Base-by-base conservation (phyloP, 2,113 vertebrate species). In the Hirundichthys speculiger region DNA sequence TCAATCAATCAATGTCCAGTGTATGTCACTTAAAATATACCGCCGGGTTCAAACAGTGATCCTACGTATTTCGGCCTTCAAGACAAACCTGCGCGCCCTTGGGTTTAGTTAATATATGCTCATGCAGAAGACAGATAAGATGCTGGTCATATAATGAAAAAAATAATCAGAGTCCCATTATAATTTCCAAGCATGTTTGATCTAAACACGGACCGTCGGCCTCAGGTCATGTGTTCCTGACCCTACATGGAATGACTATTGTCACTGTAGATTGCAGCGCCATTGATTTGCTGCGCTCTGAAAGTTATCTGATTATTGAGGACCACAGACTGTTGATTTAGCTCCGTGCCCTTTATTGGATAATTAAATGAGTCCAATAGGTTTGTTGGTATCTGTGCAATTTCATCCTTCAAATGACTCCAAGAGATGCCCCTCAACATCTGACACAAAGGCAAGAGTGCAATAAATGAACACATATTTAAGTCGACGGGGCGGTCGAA, bases 261-360 rank as follows among this genome's bases (percentile, higher is more conserved):
- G 89, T 87, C 70, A 78, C 80, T 79, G 81, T 73, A 80, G 82
- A 87, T 78, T 75, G 77, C 57, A 62, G 61, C 52, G 2, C 45
- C 83, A 91, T 91, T 86, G 89, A 93, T 91, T 90, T 83, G 70
- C 66, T 64, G 68, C 22, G 69, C 79, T 80, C 60, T 80, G 76
- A 88, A 86, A 84, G 72, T 70, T 83, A 86, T 86, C 79, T 87
- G 61, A 84, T 86, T 86, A 87, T 85, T 69, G 77, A 73, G 73
- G 64, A 65, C 66, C 69, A 67, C 70, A 74, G 82, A 86, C 83
- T 82, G 84, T 89, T 89, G 85, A 85, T 85, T 87, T 84, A 85
- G 73, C 79, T 42, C 59, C 8, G 19, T 24, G n/a, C 56, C n/a
- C 73, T 46, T 63, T 70, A 66, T 68, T 73, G 69, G 73, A 81